Evolutionary conservation across 2,888 invertebrate genomes (phyloP).

Genomic region (Eretmocerus hayati): DNA sequence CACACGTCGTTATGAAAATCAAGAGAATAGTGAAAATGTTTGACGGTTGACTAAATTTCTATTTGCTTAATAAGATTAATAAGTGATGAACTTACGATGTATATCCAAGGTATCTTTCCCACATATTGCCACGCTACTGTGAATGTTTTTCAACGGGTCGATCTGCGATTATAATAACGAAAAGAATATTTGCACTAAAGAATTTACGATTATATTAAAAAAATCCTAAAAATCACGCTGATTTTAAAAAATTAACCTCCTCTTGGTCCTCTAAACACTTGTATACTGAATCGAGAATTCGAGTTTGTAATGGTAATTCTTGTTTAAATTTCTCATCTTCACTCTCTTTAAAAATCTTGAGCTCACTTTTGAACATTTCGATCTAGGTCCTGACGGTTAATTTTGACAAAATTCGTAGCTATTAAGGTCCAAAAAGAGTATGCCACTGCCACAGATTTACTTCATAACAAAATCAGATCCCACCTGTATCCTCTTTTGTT

Average conservation of each 20-base stretch:
- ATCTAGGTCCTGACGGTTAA: slow-evolving; percentile 8
- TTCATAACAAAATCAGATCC: too few species aligned
- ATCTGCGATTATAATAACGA: slow-evolving; percentile 6
- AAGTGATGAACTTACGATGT: slow-evolving; percentile 28
- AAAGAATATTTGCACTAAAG: too few species aligned
- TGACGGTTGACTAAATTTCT: too few species aligned
- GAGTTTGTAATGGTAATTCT: slow-evolving; percentile 15
- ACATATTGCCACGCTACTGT: slow-evolving; percentile 25
- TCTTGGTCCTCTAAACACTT: slow-evolving; percentile 1
- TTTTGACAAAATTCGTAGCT: too few species aligned
- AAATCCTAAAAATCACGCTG: background rate
- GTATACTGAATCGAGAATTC: slow-evolving; percentile 13
- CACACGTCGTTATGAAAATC: too few species aligned
- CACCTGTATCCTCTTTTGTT: too few species aligned
- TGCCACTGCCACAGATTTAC: too few species aligned
- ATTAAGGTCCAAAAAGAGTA: too few species aligned
- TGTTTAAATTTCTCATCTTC: slow-evolving; percentile 2
- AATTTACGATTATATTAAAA: background rate
- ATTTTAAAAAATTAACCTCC: slow-evolving; percentile 16
- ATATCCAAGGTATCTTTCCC: slow-evolving; percentile 27
- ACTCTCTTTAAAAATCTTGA: slow-evolving; percentile 6
- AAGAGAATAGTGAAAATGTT: too few species aligned
- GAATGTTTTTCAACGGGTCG: slow-evolving; percentile 23
- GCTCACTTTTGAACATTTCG: slow-evolving; percentile 8
- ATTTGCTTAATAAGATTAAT: too few species aligned